Evolutionary conservation across 2,797 vertebrate genomes (phyloP).

Genomic region (Manis crassicaudata): DNA sequence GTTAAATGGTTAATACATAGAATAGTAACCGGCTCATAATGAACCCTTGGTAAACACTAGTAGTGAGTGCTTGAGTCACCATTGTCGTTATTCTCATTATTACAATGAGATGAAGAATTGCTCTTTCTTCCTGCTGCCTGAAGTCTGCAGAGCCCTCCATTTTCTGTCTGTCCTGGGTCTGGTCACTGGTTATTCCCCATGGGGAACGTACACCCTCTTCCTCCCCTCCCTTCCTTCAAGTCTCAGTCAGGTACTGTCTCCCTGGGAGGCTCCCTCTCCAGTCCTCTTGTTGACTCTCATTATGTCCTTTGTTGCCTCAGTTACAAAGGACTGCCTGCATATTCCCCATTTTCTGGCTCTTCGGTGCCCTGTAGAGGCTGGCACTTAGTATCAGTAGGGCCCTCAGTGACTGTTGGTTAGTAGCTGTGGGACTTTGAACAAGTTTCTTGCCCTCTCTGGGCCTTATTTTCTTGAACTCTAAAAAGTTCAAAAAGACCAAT

Average conservation of each 20-base stretch:
- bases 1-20: neutral
- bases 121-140: neutral
- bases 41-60: neutral
- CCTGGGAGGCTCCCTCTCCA: neutral
- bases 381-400: neutral
- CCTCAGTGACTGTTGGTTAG: neutral
- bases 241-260: neutral
- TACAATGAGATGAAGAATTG: neutral
- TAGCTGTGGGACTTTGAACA: neutral
- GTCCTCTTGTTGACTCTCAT: neutral
- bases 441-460: slow-evolving; percentile 22
- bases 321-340: neutral
- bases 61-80: neutral
- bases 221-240: neutral
- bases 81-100: neutral
- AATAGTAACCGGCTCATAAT: neutral
- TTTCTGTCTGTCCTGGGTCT: neutral
- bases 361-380: neutral
- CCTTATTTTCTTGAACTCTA: neutral
- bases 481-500: neutral
- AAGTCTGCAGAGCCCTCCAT: neutral
- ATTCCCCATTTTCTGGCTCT: neutral
- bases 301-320: neutral
- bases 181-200: neutral
- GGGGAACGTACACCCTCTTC: neutral